Evolutionary conservation across 53 echinoderm and acorn worm species (phyloP), one percentile per base, ranked within the genome.

Genomic region (Stichopus horrens): DNA sequence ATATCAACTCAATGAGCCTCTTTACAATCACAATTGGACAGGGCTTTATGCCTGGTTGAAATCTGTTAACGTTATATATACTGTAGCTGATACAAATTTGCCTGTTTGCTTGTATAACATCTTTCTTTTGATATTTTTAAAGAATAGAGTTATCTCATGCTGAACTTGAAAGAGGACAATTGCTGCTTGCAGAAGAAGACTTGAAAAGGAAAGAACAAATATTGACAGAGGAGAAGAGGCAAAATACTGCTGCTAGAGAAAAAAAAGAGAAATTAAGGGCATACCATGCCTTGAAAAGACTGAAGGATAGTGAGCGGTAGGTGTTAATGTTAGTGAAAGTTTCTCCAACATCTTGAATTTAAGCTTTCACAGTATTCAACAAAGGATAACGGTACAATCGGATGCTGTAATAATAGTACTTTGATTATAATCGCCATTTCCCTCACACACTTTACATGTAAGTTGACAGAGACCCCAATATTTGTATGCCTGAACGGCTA

Each of bases 161-260:
- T 56, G 95, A 98, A 86, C 86, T 95, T 21, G 95, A 95, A 57
- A 88, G 92, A 58, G 98, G 98, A 19, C 94, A 91, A 86, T 98
- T 90, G 59, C 88, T 98, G 56, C 86, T 98, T 65, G 93, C 91
- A 54, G 95, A 98, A 73, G 93, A 98, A 56, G 94, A 98, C 16
- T 86, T 98, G 55, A 77, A 92, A 89, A 79, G 84, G 37, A 93
- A 94, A 55, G 98, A 98, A 84, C 92, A 91, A 23, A 90, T 88
- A 20, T 53, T 95, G 66, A 91, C 94, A 80, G 68, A 90, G 23
- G 95, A 98, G 78, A 86, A 92, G 77, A 87, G 90, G 18, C 94
- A 90, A 83, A 90, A 95, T 53, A 94, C 93, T 53, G 90, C 88
- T 54, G 88, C 92, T 74, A 75, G 98, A 86, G 95, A 94, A 6